Percentiles rank a stretch among this genome's conserved stretches.
Conservation (phyloP, 2,888 invertebrate genomes). For the Nymphalis polychloros region DNA sequence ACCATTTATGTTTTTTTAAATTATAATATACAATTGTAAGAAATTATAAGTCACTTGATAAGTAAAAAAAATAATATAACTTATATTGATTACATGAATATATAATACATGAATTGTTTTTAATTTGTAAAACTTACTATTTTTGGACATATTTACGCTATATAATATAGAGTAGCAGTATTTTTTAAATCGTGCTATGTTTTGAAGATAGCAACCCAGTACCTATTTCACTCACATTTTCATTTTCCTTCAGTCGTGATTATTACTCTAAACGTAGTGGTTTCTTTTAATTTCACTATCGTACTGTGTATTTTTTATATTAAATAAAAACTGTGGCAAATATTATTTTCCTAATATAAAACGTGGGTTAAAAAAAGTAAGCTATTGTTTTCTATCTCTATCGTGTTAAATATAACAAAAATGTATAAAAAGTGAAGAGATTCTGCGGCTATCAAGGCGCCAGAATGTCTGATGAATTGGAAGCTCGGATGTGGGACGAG, state of each 20-base stretch:
- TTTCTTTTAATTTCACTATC: constrained; percentile 11
- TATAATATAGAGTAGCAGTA: no score
- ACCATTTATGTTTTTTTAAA: no score
- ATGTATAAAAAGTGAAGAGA: constrained; percentile 28
- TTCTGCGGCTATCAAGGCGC: constrained; percentile 54
- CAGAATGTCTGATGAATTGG: constrained; percentile 79
- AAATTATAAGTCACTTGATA: no score
- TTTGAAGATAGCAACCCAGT: background rate
- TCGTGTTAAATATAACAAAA: constrained; percentile 22
- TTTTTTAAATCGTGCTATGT: no score
- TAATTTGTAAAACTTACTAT: no score
- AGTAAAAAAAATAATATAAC: no score
- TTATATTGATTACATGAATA: no score
- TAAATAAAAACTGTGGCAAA: constrained; percentile 10
- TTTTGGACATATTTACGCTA: no score
- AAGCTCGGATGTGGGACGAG: constrained; percentile 78
- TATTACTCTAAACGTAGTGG: constrained; percentile 13
- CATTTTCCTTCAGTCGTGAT: constrained; percentile 31
- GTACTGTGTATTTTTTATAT: constrained; percentile 20
- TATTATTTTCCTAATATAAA: background rate
- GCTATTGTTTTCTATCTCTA: constrained; percentile 1
- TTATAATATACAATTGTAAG: no score
- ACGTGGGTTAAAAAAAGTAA: background rate
- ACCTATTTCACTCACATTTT: no score
- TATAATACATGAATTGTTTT: no score